Evolutionary conservation across 2,888 invertebrate genomes (phyloP).

Genomic region (Hymenopus coronatus): DNA sequence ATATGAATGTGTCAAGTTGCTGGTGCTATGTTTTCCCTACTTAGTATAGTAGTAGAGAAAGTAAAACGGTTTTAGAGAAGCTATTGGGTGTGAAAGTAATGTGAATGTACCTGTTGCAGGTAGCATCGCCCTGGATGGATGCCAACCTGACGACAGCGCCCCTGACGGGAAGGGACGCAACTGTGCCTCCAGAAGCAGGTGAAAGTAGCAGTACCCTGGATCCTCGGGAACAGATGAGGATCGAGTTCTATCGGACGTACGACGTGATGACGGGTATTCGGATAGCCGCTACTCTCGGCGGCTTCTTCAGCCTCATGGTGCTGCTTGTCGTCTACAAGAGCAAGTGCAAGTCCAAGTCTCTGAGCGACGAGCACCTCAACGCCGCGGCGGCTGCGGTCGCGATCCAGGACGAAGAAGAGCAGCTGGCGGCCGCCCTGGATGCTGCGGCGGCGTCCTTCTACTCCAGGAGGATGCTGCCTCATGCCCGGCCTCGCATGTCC

Average conservation of each 20-base stretch:
- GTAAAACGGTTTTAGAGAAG: too few relatives aligned
- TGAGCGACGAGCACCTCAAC: slow-evolving; percentile 68
- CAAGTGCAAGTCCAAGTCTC: slow-evolving; percentile 55
- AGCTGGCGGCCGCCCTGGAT: slow-evolving; percentile 66
- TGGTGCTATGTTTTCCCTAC: too few relatives aligned
- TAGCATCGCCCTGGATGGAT: not conserved
- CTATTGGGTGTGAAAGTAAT: too few relatives aligned
- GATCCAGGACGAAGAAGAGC: slow-evolving; percentile 56
- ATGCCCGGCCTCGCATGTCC: slow-evolving; percentile 55
- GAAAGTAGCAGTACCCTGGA: slow-evolving; percentile 40
- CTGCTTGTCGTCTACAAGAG: slow-evolving; percentile 89
- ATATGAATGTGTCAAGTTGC: too few relatives aligned
- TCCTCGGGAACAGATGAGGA: slow-evolving; percentile 68
- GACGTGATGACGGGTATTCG: slow-evolving; percentile 92
- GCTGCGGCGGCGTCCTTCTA: slow-evolving; percentile 53
- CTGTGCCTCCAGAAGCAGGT: not conserved
- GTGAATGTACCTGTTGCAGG: not conserved
- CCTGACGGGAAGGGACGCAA: not conserved
- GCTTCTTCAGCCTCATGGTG: slow-evolving; percentile 88
- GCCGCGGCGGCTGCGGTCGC: slow-evolving; percentile 69
- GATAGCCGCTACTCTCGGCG: slow-evolving; percentile 87
- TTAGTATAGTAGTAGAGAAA: too few relatives aligned
- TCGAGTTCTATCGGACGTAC: slow-evolving; percentile 85
- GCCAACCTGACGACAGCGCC: not conserved
- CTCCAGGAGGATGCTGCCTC: slow-evolving; percentile 25